A percentile compares a stretch with the other conserved stretches of the same genome.
Conservation (phyloP, 37 sponge, comb jelly and placozoan species). For the Spongilla lacustris region DNA sequence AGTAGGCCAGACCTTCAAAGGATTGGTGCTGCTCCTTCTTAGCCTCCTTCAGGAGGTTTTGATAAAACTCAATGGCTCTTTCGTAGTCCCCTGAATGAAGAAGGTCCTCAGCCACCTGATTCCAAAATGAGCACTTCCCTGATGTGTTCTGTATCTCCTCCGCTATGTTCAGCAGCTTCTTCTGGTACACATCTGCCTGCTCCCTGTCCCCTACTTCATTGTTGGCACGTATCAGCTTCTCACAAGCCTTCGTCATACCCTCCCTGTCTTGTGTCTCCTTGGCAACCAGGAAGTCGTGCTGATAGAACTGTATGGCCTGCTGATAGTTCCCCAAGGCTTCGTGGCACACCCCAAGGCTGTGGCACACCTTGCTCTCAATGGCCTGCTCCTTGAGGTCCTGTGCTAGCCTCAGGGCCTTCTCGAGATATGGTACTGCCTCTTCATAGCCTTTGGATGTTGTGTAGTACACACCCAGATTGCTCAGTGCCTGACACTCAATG, state of each 20-base stretch:
- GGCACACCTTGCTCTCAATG: conserved; percentile 79
- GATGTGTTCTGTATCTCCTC: conserved; percentile 75
- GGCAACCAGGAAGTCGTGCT: conserved; percentile 82
- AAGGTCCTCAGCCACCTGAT: conserved; percentile 85
- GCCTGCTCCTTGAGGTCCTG: conserved; percentile 67
- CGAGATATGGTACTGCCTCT: conserved; percentile 62
- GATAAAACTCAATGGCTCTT: conserved; percentile 85
- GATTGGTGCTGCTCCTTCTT: conserved; percentile 86
- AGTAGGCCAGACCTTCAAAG: conserved; percentile 84
- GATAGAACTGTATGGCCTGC: conserved; percentile 85
- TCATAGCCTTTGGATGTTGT: conserved; percentile 50
- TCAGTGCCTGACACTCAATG: conserved; percentile 73
- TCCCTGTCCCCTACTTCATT: conserved; percentile 76
- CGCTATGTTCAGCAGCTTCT: conserved; percentile 70
- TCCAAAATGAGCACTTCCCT: conserved; percentile 75
- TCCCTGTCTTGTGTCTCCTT: conserved; percentile 86
- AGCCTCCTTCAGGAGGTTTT: conserved; percentile 78
- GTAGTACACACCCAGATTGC: conserved; percentile 85
- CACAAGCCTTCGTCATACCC: conserved; percentile 83
- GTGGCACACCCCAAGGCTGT: conserved; percentile 82
- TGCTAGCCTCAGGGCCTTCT: conserved; percentile 61
- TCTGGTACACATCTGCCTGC: conserved; percentile 81
- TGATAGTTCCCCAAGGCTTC: conserved; percentile 81
- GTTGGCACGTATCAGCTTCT: conserved; percentile 74
- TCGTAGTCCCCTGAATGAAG: conserved; percentile 63